Base-by-base conservation (phyloP, 2,113 vertebrate species). In the Athene noctua region DNA sequence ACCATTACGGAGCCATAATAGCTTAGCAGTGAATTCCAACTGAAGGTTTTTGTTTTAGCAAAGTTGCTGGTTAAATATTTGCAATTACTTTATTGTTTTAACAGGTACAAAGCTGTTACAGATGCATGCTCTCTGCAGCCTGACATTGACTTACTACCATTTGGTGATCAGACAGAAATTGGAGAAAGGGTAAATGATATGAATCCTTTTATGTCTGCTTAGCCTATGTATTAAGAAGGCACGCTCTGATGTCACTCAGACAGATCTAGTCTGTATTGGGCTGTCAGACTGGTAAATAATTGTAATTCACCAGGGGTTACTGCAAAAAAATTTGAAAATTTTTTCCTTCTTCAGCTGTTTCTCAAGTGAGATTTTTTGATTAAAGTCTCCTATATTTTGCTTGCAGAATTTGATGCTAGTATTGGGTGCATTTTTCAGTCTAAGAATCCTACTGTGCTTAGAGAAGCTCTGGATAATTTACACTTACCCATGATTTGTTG, bases 81-180 rank as follows among this genome's bases (percentile, higher is more conserved):
- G 16, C 55, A n/a, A 25, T 67, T 42, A 18, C 36, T 5, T 3
- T 5, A 1, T 90, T 93, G 84, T 78, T 94, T 79, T 67, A 73
- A 49, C 96, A 99, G 99, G 97, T 99, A 99, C 97, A 99, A 99
- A 97, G 98, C 98, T 11, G 99, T 99, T 88, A 99, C 99, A 27
- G 99, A 99, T 27, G 99, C 99, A 10, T 99, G 99, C 86, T 99
- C 99, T 63, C 98, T 99, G 90, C 99, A 99, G 96, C 99, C 99
- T n/a, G 99, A 99, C 95, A 99, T 99, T 55, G 99, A 99, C 93
- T 98, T 99, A 80, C 94, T 99, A 90, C 99, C 99, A 1, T 99
- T 99, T 73, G 99, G 99, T 94, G 99, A 99, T 96, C 99, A 99
- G 95, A 99, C 99, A n/a, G 99, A 99, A 98, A 99, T 99, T 47